These are phyloP conservation scores for Catocala fraxini DNA, from an alignment of 2,888 invertebrate genomes.

Conservation along the genomic window DNA sequence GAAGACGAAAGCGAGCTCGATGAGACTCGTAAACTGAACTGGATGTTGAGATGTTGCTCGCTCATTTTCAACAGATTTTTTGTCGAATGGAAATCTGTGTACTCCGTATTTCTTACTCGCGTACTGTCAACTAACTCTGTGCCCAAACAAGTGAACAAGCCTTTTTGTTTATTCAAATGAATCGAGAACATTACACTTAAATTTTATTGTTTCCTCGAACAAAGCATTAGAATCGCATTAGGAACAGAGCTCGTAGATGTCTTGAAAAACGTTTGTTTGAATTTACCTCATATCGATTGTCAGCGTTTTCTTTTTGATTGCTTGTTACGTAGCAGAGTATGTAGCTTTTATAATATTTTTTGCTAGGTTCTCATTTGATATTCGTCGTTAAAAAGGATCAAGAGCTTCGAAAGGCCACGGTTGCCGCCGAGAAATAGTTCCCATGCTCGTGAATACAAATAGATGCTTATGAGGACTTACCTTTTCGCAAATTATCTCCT, in stretches of 20 bases:
- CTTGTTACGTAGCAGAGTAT: slow-evolving; percentile 35
- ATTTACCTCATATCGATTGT: slow-evolving; percentile 48
- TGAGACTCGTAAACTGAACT: slow-evolving; percentile 72
- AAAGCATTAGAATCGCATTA: slow-evolving; percentile 56
- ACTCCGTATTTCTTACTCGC: slow-evolving; percentile 53
- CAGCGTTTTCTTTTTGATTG: slow-evolving; percentile 49
- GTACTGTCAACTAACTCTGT: slow-evolving; percentile 32
- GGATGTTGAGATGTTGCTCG: slow-evolving; percentile 53
- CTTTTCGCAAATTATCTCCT: slow-evolving; percentile 82
- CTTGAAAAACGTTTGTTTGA: slow-evolving; percentile 47
- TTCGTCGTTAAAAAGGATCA: slow-evolving; percentile 53
- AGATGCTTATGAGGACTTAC: slow-evolving; percentile 74
- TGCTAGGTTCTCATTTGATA: slow-evolving; percentile 42
- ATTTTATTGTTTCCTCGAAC: slow-evolving; percentile 56
- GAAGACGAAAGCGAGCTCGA: slow-evolving; percentile 76
- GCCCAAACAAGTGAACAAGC: slow-evolving; percentile 42
- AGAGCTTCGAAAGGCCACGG: slow-evolving; percentile 48
- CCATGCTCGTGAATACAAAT: slow-evolving; percentile 76
- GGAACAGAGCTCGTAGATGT: slow-evolving; percentile 37
- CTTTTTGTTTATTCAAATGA: slow-evolving; percentile 54
- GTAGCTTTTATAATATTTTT: slow-evolving; percentile 38
- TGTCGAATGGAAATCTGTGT: slow-evolving; percentile 48
- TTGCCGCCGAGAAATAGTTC: slow-evolving; percentile 45
- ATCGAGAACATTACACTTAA: slow-evolving; percentile 56
- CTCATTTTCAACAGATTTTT: slow-evolving; percentile 64